phyloP scores from a whole-genome alignment of 2,113 vertebrate species.

The Ceyx cyanopectus region DNA sequence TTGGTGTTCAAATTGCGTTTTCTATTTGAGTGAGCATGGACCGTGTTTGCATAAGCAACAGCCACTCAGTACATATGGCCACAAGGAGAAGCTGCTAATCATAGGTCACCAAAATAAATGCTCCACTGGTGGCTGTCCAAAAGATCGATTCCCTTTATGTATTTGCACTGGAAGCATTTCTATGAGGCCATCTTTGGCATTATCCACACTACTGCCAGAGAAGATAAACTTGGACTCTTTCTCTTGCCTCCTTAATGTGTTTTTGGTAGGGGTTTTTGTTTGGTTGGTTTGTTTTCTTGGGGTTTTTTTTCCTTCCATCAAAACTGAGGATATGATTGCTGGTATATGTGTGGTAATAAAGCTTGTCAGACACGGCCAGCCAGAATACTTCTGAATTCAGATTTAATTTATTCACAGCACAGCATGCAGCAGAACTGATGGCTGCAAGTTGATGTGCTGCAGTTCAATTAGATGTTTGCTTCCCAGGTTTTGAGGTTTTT shows the following conservation, averaged over 20 bases:
- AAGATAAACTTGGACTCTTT: background rate
- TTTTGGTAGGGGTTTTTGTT: background rate
- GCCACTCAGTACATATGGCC: background rate
- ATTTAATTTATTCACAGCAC: slow-evolving; percentile 76
- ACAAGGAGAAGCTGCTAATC: background rate
- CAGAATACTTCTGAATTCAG: slow-evolving; percentile 62
- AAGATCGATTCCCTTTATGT: rapidly evolving
- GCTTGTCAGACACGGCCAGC: slow-evolving; percentile 47
- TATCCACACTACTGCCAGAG: background rate
- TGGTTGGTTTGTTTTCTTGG: no score
- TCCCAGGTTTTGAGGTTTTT: slow-evolving; percentile 60
- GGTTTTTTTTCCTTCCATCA: background rate
- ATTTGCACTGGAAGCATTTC: background rate
- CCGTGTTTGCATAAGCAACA: background rate
- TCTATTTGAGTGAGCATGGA: background rate
- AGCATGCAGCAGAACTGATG: slow-evolving; percentile 57
- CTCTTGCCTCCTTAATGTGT: background rate
- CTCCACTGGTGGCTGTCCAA: background rate
- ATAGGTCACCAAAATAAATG: background rate
- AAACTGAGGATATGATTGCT: slow-evolving; percentile 41
- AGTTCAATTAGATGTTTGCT: slow-evolving; percentile 73
- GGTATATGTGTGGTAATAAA: slow-evolving; percentile 27
- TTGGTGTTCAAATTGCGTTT: background rate
- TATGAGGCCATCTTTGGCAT: background rate
- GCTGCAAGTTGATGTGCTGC: slow-evolving; percentile 74